Base-by-base conservation (phyloP, 2,888 invertebrate genomes). In the Drosophila affinis region DNA sequence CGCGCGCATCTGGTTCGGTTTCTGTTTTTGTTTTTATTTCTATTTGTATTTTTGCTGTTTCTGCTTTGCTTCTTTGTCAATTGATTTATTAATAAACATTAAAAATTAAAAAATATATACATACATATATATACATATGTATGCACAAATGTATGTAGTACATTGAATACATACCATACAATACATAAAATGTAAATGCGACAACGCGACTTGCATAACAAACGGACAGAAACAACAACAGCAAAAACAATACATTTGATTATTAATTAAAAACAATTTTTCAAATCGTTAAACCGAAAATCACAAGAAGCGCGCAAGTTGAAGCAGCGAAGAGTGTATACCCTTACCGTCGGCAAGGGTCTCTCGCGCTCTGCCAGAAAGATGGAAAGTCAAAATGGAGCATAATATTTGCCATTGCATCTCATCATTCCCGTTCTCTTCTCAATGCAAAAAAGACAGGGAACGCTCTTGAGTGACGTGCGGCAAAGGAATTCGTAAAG, bases 71-170 rank as follows among this genome's bases (percentile, higher is more conserved):
- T 46, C 46, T 21, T 21, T 24, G 58, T 47, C 61, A 80, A 90
- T 86, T 89, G 90, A 89, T 87, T 88, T 89, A 90, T 87, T 79
- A 79, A 77, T 85, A 82, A 83, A 80, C 81, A 74, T 67, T 67
- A 86, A 78, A 61, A 72, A 73, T 55, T 62, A 51, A 72, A 72
- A 34, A 27, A 32, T 70, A 18, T 17, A 56, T 21, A 46, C 24
- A 61, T 46, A 4, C 24, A 24, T 24, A 24, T 4, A 18, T 21
- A 21, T 21, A 21, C 1, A 2, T 21, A 21, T 3, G 3, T 21
- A 21, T 53, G 14, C 39, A 54, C 1, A 29, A 60, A 18, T 12
- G 51, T 21, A 55, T 18, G 18, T 39, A 60, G 55, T 53, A 17
- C 39, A 54, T 49, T 18, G 18, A 18, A 18, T 34, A 53, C 10